These are phyloP conservation scores for Cyprinus carpio DNA, from an alignment of 2,113 vertebrate species.

Conservation along the genomic window DNA sequence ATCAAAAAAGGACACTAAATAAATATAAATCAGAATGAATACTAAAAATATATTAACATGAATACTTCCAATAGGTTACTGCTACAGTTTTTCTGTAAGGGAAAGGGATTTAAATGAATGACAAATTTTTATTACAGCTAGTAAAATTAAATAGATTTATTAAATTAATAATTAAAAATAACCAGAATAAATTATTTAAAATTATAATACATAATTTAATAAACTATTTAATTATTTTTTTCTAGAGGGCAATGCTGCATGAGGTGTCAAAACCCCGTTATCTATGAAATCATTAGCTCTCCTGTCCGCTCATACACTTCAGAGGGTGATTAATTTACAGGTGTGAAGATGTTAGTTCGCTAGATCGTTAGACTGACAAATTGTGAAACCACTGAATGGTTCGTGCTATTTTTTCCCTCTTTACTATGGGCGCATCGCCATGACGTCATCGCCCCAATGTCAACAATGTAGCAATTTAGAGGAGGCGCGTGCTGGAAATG, in stretches of 20 bases:
- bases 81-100: no score
- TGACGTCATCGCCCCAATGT: conserved; percentile 76
- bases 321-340: background rate
- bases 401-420: conserved; percentile 52
- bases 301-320: background rate
- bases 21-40: no score
- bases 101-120: no score
- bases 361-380: background rate
- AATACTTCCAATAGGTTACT: no score
- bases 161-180: background rate
- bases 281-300: background rate
- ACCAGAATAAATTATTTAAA: background rate
- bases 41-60: no score
- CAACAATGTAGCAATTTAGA: conserved; percentile 74
- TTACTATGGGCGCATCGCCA: conserved; percentile 65
- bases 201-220: background rate
- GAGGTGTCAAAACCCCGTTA: background rate
- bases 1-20: no score
- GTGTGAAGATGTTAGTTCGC: background rate
- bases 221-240: background rate
- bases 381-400: conserved; percentile 25
- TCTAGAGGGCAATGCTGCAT: background rate
- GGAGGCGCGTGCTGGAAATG: conserved; percentile 67
- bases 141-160: background rate
- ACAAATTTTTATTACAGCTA: background rate